These are phyloP conservation scores for Drosophila siamana DNA, from an alignment of 2,888 invertebrate species.

Conservation along the genomic window DNA sequence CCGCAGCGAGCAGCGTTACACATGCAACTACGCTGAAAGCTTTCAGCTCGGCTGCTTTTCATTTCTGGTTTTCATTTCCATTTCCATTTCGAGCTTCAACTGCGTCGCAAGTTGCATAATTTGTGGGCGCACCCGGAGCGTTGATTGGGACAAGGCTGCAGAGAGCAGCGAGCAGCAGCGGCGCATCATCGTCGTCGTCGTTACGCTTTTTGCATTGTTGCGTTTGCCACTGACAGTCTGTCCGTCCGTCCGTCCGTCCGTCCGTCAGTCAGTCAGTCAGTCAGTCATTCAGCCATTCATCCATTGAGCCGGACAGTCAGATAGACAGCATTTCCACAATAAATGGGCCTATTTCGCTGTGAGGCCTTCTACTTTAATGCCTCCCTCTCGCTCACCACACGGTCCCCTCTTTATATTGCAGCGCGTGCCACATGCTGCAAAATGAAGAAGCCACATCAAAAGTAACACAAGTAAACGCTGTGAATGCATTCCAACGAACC, in stretches of 20 bases:
- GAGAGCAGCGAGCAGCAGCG: conserved; percentile 22
- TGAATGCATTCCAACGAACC: neutral
- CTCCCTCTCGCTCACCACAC: neutral
- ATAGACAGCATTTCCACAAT: conserved; percentile 17
- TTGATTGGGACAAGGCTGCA: conserved; percentile 66
- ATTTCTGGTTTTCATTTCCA: conserved; percentile 76
- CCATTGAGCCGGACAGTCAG: conserved; percentile 39
- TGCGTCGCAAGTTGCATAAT: conserved; percentile 72
- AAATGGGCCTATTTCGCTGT: conserved; percentile 43
- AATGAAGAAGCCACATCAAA: conserved; percentile 18
- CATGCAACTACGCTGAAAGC: conserved; percentile 59
- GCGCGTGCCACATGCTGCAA: conserved; percentile 56
- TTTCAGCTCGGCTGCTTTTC: conserved; percentile 76
- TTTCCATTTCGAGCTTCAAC: conserved; percentile 62
- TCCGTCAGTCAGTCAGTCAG: conserved; percentile 32
- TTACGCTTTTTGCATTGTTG: conserved; percentile 78
- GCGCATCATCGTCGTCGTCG: conserved; percentile 46
- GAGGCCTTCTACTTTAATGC: conserved; percentile 24
- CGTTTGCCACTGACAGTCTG: conserved; percentile 61
- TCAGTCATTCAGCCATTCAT: conserved; percentile 42
- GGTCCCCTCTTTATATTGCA: conserved; percentile 4
- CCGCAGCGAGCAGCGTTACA: neutral
- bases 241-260: conserved; percentile 23
- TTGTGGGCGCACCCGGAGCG: conserved; percentile 67
- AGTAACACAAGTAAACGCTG: conserved; percentile 19